A percentile compares a stretch with the other conserved stretches of the same genome.
These are phyloP conservation scores for Beroe ovata DNA, from an alignment of 37 sponge, comb jelly and placozoan species.

Conservation along the genomic window DNA sequence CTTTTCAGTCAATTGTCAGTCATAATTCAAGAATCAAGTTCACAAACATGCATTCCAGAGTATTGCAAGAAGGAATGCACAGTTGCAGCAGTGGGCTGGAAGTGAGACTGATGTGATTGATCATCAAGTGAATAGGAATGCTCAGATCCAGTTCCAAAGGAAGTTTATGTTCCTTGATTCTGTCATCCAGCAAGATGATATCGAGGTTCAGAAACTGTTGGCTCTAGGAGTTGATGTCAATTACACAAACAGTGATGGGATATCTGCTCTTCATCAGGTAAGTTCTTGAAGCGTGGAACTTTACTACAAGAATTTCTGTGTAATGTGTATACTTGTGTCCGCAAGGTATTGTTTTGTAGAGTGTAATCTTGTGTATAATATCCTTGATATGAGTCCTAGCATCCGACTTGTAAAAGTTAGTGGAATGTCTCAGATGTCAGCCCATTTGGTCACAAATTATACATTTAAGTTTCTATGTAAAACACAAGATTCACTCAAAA, in stretches of 20 bases:
- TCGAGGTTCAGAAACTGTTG: slow-evolving; percentile 17
- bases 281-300: too few species aligned
- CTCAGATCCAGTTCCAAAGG: slow-evolving; percentile 13
- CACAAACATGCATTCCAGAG: too few species aligned
- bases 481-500: too few species aligned
- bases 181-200: slow-evolving; percentile 31
- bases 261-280: slow-evolving; percentile 48
- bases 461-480: too few species aligned
- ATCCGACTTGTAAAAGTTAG: too few species aligned
- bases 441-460: too few species aligned
- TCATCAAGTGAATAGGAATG: not conserved
- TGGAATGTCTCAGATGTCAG: too few species aligned
- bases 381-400: too few species aligned
- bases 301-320: not conserved
- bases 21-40: too few species aligned
- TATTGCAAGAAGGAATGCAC: slow-evolving; percentile 7
- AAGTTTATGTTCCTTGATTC: slow-evolving; percentile 60
- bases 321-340: not conserved
- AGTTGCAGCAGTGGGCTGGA: slow-evolving; percentile 5
- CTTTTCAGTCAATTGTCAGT: too few species aligned
- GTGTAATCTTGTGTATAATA: not conserved
- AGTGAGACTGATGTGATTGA: slow-evolving; percentile 2
- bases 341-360: not conserved
- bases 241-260: slow-evolving; percentile 24
- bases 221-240: slow-evolving; percentile 37